Evolutionary conservation across 2,797 vertebrate genomes (phyloP).

Genomic region (Delichon dasypus): DNA sequence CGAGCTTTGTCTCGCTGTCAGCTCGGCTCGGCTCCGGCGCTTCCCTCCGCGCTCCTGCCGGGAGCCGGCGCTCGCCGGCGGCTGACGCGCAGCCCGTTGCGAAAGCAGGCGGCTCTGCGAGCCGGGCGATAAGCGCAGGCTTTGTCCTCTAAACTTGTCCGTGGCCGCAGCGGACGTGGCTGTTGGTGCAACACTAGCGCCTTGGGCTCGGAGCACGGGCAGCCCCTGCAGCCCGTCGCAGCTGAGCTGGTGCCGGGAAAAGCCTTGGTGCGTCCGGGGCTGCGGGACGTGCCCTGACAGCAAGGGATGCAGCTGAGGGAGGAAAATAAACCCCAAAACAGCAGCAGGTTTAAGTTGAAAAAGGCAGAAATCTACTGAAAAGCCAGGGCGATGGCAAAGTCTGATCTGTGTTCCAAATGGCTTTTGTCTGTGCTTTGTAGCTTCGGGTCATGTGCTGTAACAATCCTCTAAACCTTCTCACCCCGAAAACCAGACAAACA

Average conservation of each 20-base stretch:
- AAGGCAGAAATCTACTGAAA: background rate
- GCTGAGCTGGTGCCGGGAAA: background rate
- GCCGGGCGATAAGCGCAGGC: accelerated
- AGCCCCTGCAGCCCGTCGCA: background rate
- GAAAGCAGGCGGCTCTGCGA: background rate
- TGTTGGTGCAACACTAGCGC: background rate
- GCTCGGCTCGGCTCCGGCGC: background rate
- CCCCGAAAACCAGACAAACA: background rate
- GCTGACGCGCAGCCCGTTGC: background rate
- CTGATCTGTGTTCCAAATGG: background rate
- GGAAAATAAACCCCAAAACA: background rate
- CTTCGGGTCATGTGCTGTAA: conserved; percentile 35
- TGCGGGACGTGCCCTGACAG: background rate
- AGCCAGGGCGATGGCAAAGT: background rate
- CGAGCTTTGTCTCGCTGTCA: conserved; percentile 16
- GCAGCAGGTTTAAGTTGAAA: background rate
- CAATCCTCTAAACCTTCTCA: conserved; percentile 20
- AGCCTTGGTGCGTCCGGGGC: accelerated
- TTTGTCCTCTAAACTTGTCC: background rate
- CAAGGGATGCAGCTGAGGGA: accelerated
- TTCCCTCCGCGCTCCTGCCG: background rate
- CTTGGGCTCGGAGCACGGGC: background rate
- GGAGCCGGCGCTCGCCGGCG: background rate
- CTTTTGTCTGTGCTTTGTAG: conserved; percentile 18
- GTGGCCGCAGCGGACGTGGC: background rate